A percentile compares a stretch with the other conserved stretches of the same genome.
Evolutionary conservation across 2,888 invertebrate genomes (phyloP).

Genomic region (Spilarctia lutea): DNA sequence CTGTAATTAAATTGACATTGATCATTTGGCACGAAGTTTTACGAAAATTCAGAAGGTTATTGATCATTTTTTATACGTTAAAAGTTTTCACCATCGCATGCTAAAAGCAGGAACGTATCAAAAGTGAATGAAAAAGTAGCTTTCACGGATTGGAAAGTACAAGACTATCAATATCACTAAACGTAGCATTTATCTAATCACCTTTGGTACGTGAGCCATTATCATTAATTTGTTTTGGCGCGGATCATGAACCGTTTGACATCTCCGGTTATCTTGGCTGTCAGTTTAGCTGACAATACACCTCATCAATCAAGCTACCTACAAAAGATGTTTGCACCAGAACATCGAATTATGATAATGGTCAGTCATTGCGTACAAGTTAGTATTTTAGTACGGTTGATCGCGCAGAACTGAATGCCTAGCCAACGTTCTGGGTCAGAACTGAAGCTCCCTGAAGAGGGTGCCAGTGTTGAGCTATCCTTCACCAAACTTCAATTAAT

Average conservation of each 20-base stretch:
- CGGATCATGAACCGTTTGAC: constrained; percentile 75
- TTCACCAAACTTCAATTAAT: constrained; percentile 1
- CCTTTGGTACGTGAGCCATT: constrained; percentile 47
- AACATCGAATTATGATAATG: constrained; percentile 43
- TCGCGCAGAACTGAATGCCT: constrained; percentile 7
- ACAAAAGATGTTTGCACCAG: constrained; percentile 72
- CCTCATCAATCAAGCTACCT: constrained; percentile 80
- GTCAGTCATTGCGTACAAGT: constrained; percentile 37
- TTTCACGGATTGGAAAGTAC: constrained; percentile 7
- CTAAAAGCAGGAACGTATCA: constrained; percentile 29
- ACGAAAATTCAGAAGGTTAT: background rate
- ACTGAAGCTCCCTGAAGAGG: background rate
- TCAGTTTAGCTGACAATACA: constrained; percentile 77
- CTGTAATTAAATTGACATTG: background rate
- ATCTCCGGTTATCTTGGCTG: constrained; percentile 70
- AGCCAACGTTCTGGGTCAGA: background rate
- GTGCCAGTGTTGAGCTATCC: background rate
- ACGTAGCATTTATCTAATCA: constrained; percentile 42
- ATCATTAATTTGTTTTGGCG: constrained; percentile 49
- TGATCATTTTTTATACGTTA: constrained; percentile 10
- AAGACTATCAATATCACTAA: constrained; percentile 26
- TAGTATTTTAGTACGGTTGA: constrained; percentile 19
- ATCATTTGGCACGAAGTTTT: background rate
- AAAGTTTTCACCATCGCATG: constrained; percentile 35
- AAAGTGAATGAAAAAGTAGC: constrained; percentile 28